Evolutionary conservation across 2,113 vertebrate species (phyloP).

Genomic region (Heloderma charlesbogerti): DNA sequence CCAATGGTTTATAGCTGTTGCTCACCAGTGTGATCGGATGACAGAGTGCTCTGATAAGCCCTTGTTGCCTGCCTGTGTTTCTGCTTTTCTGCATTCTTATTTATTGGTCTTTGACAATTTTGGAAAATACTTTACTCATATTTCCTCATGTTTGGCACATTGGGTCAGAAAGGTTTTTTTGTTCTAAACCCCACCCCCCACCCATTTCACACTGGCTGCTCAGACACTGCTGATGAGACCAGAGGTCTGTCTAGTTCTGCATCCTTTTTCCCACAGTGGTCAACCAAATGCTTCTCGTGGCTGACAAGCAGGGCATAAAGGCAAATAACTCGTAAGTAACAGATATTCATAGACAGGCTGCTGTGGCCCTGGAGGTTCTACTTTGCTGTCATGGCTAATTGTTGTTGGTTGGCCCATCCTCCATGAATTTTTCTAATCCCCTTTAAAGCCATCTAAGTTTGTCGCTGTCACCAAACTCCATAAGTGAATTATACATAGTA

Average conservation of each 20-base stretch:
- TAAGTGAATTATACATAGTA: too few relatives aligned
- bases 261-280: not conserved
- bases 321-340: not conserved
- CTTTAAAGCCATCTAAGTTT: not conserved
- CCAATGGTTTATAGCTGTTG: too few relatives aligned
- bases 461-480: not conserved
- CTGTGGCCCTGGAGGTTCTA: not conserved
- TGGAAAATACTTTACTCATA: not conserved
- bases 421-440: not conserved
- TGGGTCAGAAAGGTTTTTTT: not conserved
- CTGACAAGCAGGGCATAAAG: not conserved
- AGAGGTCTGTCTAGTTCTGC: not conserved
- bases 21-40: too few relatives aligned
- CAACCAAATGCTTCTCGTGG: too few relatives aligned
- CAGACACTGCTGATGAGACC: too few relatives aligned
- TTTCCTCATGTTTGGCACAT: not conserved
- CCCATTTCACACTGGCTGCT: not conserved
- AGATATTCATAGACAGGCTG: not conserved
- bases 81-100: too few relatives aligned
- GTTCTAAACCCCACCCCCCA: not conserved
- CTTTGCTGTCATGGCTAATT: not conserved
- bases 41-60: too few relatives aligned
- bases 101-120: too few relatives aligned
- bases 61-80: too few relatives aligned
- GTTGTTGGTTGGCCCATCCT: not conserved